Conservation (phyloP, 2,797 vertebrate genomes). For the Gymnoscopelus braueri region DNA sequence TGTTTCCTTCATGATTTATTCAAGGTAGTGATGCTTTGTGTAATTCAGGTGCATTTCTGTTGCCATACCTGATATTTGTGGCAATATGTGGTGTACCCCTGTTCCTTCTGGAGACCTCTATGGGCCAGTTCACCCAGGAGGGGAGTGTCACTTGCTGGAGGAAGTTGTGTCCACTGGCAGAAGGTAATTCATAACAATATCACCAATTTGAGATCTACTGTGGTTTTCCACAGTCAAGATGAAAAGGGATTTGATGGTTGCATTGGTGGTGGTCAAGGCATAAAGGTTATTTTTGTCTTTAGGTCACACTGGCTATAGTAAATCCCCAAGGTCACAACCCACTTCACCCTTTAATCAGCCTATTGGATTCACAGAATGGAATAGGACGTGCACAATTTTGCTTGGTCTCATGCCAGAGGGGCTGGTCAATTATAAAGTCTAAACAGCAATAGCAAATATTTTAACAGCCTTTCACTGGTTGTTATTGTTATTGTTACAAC, state of each 20-base stretch:
- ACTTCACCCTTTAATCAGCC: too few species aligned
- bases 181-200: constrained; percentile 58
- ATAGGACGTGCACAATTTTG: too few species aligned
- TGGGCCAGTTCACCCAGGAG: constrained; percentile 80
- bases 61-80: constrained; percentile 80
- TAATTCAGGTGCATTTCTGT: constrained; percentile 77
- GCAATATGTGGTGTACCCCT: constrained; percentile 77
- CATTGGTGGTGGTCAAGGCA: neutral
- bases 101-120: constrained; percentile 77
- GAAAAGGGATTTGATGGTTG: neutral
- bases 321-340: too few species aligned
- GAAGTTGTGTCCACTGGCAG: constrained; percentile 76
- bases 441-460: too few species aligned
- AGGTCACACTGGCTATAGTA: neutral
- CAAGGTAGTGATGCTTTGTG: constrained; percentile 59
- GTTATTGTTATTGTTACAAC: too few species aligned
- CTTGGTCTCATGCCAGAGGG: too few species aligned
- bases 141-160: constrained; percentile 79
- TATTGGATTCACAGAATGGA: too few species aligned
- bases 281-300: neutral
- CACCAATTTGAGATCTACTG: too few species aligned
- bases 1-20: constrained; percentile 80
- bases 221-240: neutral
- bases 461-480: too few species aligned
- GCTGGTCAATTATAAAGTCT: too few species aligned